These are phyloP conservation scores for Octodonta nipae DNA, from an alignment of 2,888 invertebrate species.

Conservation along the genomic window DNA sequence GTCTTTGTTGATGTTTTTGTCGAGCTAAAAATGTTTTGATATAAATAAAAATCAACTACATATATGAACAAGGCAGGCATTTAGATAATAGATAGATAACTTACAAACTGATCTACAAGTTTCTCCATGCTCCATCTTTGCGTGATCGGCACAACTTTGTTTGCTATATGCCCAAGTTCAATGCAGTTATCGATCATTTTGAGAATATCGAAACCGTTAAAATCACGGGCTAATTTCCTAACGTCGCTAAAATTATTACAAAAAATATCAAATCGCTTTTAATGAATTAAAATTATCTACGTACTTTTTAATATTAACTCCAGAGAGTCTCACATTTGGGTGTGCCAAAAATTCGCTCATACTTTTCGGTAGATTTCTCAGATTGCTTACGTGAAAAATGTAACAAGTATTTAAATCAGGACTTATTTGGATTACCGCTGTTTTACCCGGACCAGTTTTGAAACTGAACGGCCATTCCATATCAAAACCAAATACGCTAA, in stretches of 20 bases:
- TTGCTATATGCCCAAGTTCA: slow-evolving; percentile 46
- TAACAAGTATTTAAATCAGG: slow-evolving; percentile 44
- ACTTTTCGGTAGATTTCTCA: slow-evolving; percentile 44
- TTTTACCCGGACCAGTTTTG: slow-evolving; percentile 45
- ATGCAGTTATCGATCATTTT: slow-evolving; percentile 44
- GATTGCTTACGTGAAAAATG: slow-evolving; percentile 43
- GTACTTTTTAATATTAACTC: slow-evolving; percentile 52
- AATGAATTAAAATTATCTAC: slow-evolving; percentile 11
- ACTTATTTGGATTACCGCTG: slow-evolving; percentile 50
- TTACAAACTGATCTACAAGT: slow-evolving; percentile 42
- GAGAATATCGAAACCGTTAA: slow-evolving; percentile 40
- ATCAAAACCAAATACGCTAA: slow-evolving; percentile 50
- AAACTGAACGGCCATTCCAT: slow-evolving; percentile 54
- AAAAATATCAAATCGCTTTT: slow-evolving; percentile 3
- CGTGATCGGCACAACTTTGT: slow-evolving; percentile 37
- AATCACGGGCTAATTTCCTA: slow-evolving; percentile 48
- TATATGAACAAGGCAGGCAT: neutral
- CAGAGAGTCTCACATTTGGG: slow-evolving; percentile 44
- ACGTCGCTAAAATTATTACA: slow-evolving; percentile 41
- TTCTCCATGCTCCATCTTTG: slow-evolving; percentile 48
- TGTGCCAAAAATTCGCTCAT: slow-evolving; percentile 42
- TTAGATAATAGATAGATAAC: slow-evolving; percentile 7
- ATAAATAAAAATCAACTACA: neutral
- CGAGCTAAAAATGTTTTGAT: slow-evolving; percentile 32
- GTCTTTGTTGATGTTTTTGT: slow-evolving; percentile 42